A percentile compares a stretch with the other conserved stretches of the same genome.
Evolutionary conservation across 2,113 vertebrate genomes (phyloP).

Genomic region (Cygnus atratus): DNA sequence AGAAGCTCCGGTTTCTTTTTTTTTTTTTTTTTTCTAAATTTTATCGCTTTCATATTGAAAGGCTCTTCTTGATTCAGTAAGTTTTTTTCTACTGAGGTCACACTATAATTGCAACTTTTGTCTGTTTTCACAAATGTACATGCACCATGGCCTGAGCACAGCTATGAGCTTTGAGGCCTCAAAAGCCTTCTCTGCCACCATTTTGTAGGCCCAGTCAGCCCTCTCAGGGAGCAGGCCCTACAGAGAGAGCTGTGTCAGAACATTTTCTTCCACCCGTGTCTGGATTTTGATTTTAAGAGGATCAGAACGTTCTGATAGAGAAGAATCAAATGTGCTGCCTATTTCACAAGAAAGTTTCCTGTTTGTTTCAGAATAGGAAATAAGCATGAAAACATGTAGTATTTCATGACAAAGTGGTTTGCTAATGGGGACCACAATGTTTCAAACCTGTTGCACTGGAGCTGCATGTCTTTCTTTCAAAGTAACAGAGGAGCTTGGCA

Average conservation of each 20-base stretch:
- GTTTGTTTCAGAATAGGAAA: constrained; percentile 12
- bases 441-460: background rate
- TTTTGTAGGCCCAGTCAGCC: background rate
- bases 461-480: background rate
- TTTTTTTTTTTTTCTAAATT: background rate
- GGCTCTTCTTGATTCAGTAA: background rate
- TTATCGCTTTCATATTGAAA: background rate
- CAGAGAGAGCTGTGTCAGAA: background rate
- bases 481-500: background rate
- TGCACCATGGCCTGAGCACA: accelerated
- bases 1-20: background rate
- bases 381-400: background rate
- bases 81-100: background rate
- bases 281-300: background rate
- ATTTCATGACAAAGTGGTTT: background rate
- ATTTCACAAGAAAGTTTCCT: background rate
- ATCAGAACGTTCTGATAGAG: background rate
- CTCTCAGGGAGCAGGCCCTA: background rate
- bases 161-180: accelerated
- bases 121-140: background rate
- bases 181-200: background rate
- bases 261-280: background rate
- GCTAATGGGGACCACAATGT: background rate
- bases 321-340: background rate
- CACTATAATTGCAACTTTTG: background rate